Base-by-base conservation (phyloP, 2,888 invertebrate genomes). In the Melangyna quadrimaculata region DNA sequence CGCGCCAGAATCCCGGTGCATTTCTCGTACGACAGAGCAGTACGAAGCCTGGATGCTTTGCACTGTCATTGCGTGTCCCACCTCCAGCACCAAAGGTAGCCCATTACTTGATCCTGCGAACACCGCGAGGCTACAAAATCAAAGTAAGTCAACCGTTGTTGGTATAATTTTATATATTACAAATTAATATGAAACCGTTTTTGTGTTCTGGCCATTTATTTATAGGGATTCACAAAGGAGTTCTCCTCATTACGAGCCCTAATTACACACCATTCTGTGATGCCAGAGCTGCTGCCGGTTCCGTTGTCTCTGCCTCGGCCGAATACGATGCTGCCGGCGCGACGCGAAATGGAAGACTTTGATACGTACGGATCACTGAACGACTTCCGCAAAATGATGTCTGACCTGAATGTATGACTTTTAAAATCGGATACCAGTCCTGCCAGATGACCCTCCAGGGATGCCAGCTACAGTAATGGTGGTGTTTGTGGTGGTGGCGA, bases 201-300 rank as follows among this genome's bases (percentile, higher is more conserved):
- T 48, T 63, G 19, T 40, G 9, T 43, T 63, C 14, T 40, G 10
- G 17, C 93, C 93, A 57, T 7, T n/a, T n/a, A n/a, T n/a, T n/a
- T n/a, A 2, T 94, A 99, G 98, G 99, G 99, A 84, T 97, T 98
- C 93, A 98, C 98, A 88, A 99, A 99, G 93, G 98, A 98, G 94
- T 99, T 99, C 94, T 94, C 96, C 40, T 97, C 97, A 69, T 93
- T 99, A 89, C 95, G 96, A 22, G 96, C 98, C 17, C 94, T 99
- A 89, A 98, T 99, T 92, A 98, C 97, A 80, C 99, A 99, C 93
- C 98, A 99, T 93, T 98, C 98, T 88, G 98, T 99, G 88, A 98
- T 99, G 98, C 97, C 97, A 57, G 98, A 99, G 93, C 94, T 98
- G 90, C 94, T 99, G 90, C 99, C 99, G 1, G 98, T 98, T 91